A percentile compares a stretch with the other conserved stretches of the same genome.
phyloP scores from a whole-genome alignment of 2,113 vertebrate genomes.

The Malurus cyaneus region DNA sequence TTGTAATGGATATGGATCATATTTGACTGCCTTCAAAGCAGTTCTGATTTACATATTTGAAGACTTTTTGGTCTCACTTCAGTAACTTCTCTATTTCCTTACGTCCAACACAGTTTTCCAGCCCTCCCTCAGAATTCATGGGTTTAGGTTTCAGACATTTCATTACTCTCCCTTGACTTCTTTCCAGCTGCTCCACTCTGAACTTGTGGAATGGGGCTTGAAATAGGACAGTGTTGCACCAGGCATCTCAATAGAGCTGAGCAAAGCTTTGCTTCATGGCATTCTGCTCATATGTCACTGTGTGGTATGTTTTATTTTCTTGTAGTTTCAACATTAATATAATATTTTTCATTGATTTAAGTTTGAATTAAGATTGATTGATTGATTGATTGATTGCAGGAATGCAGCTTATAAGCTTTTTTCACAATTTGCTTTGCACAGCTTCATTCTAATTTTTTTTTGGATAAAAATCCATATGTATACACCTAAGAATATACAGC shows the following conservation, averaged over 20 bases:
- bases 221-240: neutral
- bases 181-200: neutral
- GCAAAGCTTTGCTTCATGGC: neutral
- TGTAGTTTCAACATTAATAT: neutral
- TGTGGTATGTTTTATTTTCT: neutral
- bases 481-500: neutral
- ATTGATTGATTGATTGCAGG: neutral
- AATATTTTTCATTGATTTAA: neutral
- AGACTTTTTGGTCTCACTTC: neutral
- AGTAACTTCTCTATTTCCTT: neutral
- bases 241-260: neutral
- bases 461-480: neutral
- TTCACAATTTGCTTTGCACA: neutral
- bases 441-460: neutral
- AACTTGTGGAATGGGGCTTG: neutral
- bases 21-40: neutral
- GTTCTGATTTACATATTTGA: neutral
- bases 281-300: neutral
- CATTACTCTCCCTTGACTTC: neutral
- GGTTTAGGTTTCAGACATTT: neutral
- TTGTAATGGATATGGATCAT: neutral
- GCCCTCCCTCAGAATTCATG: neutral
- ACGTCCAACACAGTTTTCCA: neutral
- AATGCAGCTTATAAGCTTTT: neutral
- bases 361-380: neutral